Evolutionary conservation across 2,797 vertebrate genomes (phyloP).

Genomic region (Neopelma chrysocephalum): DNA sequence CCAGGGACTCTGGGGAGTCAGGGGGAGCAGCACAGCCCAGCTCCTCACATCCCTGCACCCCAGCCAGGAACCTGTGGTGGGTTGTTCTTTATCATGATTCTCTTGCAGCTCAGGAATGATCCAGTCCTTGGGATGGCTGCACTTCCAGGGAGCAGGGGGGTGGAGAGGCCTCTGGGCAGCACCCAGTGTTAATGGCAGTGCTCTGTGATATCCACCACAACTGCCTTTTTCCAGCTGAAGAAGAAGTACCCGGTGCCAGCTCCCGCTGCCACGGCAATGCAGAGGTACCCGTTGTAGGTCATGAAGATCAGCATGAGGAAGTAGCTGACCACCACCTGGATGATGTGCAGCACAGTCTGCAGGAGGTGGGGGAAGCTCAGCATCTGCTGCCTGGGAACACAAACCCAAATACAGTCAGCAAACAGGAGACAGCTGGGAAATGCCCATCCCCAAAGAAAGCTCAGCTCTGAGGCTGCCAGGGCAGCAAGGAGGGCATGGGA

Average conservation of each 20-base stretch:
- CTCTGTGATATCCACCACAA: conserved; percentile 97
- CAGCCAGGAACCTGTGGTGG: conserved; percentile 23
- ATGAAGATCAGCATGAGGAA: conserved; percentile 98
- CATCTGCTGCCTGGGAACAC: conserved; percentile 88
- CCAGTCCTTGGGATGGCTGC: background rate
- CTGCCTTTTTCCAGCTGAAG: conserved; percentile 97
- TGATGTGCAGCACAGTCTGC: conserved; percentile 90
- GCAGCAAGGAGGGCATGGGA: background rate
- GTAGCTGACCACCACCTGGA: conserved; percentile 96
- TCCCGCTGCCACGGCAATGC: conserved; percentile 90
- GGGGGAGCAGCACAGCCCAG: background rate
- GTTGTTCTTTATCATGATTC: conserved; percentile 4
- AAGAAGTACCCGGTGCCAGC: conserved; percentile 94
- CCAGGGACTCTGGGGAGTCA: background rate
- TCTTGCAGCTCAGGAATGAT: conserved; percentile 22
- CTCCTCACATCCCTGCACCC: background rate
- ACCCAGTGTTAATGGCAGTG: conserved; percentile 86
- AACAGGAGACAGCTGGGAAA: background rate
- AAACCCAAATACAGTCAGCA: conserved; percentile 13
- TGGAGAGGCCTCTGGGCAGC: background rate
- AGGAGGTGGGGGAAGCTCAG: conserved; percentile 90
- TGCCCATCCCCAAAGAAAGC: background rate
- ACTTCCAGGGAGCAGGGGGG: background rate
- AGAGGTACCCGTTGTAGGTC: conserved; percentile 97
- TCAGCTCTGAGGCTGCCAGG: background rate